Evolutionary conservation across 2,113 vertebrate genomes (phyloP).

Genomic region (Dolichallabes microphthalmus): DNA sequence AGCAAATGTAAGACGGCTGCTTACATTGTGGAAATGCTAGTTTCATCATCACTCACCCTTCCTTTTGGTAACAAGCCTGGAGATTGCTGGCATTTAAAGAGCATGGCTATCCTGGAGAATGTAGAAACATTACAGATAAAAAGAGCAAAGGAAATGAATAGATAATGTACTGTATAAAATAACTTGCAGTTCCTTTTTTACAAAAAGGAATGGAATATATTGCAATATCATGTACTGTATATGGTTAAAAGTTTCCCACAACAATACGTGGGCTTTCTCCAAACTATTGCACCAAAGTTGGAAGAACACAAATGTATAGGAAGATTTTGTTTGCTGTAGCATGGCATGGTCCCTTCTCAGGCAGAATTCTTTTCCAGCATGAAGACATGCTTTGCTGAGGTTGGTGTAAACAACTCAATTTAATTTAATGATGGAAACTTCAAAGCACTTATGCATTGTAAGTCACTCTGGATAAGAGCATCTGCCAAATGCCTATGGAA

Average conservation of each 20-base stretch:
- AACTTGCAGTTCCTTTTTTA: not conserved
- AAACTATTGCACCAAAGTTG: not conserved
- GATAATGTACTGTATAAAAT: not conserved
- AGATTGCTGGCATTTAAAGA: not conserved
- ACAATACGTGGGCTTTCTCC: not conserved
- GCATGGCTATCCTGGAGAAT: not conserved
- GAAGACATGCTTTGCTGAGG: not conserved
- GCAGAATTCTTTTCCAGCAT: not conserved
- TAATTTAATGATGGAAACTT: too few relatives aligned
- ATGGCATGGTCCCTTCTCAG: not conserved
- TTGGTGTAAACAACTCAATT: not conserved
- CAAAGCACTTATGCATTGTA: too few relatives aligned
- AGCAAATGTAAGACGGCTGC: slow-evolving; percentile 48
- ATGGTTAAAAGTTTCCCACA: not conserved
- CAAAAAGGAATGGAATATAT: not conserved
- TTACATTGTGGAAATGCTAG: slow-evolving; percentile 38
- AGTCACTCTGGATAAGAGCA: too few relatives aligned
- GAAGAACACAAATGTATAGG: not conserved
- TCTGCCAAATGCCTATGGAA: too few relatives aligned
- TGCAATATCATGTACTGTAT: not conserved
- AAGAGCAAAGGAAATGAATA: not conserved
- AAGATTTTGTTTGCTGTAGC: not conserved
- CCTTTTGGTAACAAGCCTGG: not conserved
- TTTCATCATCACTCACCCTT: slow-evolving; percentile 12
- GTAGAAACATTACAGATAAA: not conserved